Evolutionary conservation across 2,888 invertebrate species (phyloP), one percentile per base, ranked within the genome.

Genomic region (Leptura quadrifasciata): DNA sequence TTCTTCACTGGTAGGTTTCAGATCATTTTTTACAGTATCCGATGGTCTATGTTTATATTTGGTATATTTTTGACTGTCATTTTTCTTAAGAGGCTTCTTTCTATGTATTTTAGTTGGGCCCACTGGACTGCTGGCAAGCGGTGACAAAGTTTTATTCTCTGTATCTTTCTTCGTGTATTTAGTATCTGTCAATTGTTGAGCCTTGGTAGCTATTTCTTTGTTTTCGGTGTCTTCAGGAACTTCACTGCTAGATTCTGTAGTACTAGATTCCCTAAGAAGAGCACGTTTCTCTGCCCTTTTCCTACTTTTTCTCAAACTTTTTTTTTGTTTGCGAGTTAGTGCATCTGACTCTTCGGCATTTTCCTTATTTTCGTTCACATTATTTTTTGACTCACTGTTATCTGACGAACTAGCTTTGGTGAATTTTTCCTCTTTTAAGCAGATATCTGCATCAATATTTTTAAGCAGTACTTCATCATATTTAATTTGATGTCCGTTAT

Each of bases 171-270:
- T 12, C 47, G 17, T 47, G 17, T 47, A 12, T 2, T 47, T 15
- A n/a, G 1, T n/a, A 2, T n/a, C 47, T 47, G n/a, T 39, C 39
- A 15, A 6, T 63, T 39, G 12, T 63, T 35, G 17, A 9, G 39
- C n/a, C 9, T 64, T 35, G 17, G 18, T 60, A 12, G 24, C 72
- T 12, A 10, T 61, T 27, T 75, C 69, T 69, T 74, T 35, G 9
- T 74, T 64, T 21, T 60, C 47, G 10, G 27, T 65, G 24, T 77
- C 74, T 35, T 82, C 82, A 60, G 79, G 79, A 63, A 79, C 72
- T 63, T 85, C 85, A 73, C 84, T 84, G 63, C 81, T 84, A 0
- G 85, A 84, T 58, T 81, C 85, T 27, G 84, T 86, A 1, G 82
- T 84, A 64, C 85, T 85, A n/a, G 83, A 80, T 61, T 79, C 83